Evolutionary conservation across 2,888 invertebrate species (phyloP).

Genomic region (Byasa hedistus): DNA sequence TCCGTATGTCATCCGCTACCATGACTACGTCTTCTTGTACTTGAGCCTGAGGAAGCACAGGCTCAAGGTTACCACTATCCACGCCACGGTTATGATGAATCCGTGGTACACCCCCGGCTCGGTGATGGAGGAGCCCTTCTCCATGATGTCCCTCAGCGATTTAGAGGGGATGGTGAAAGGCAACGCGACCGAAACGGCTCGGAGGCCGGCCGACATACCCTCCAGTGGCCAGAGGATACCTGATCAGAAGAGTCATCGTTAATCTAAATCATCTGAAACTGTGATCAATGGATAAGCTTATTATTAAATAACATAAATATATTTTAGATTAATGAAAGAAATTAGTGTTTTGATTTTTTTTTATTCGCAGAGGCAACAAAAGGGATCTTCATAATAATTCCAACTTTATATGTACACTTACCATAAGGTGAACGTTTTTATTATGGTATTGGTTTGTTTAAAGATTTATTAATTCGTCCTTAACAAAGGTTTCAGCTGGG

Average conservation of each 20-base stretch:
- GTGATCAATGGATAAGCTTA: too few relatives aligned
- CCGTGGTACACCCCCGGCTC: slow-evolving; percentile 87
- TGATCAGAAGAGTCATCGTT: slow-evolving; percentile 38
- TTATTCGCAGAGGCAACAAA: too few relatives aligned
- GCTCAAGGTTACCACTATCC: slow-evolving; percentile 81
- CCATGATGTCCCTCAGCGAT: slow-evolving; percentile 87
- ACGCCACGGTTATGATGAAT: slow-evolving; percentile 82
- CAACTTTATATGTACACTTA: too few relatives aligned
- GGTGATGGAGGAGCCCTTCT: slow-evolving; percentile 85
- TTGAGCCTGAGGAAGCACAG: slow-evolving; percentile 77
- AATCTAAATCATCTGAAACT: not conserved
- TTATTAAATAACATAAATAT: too few relatives aligned
- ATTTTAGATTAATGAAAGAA: too few relatives aligned
- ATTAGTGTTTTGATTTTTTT: too few relatives aligned
- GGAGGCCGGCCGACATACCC: slow-evolving; percentile 82
- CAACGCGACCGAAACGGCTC: slow-evolving; percentile 82
- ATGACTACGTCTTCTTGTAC: slow-evolving; percentile 53
- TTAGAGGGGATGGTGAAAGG: slow-evolving; percentile 91
- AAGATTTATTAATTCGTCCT: too few relatives aligned
- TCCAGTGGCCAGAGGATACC: slow-evolving; percentile 85
- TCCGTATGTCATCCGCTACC: not conserved
- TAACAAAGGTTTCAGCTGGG: too few relatives aligned
- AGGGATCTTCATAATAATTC: too few relatives aligned
- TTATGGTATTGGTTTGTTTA: too few relatives aligned
- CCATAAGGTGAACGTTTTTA: too few relatives aligned